phyloP scores from a whole-genome alignment of 92 coral and sea anemone genomes.

The Epizoanthus stellaris region DNA sequence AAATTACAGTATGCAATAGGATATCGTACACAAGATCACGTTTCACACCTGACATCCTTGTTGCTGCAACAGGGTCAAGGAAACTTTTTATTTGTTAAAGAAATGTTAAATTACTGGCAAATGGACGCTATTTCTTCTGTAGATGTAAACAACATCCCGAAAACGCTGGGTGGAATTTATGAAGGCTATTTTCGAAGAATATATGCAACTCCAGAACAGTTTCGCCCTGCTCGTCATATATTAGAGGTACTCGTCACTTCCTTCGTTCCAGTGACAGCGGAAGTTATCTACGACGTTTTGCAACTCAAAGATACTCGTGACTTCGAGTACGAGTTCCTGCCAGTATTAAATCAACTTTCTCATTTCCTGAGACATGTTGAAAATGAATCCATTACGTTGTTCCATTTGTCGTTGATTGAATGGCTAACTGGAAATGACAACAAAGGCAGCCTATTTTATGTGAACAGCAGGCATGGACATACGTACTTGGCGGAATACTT shows the following conservation, averaged over 20 bases:
- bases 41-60: slow-evolving; percentile 25
- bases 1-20: background rate
- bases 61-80: slow-evolving; percentile 69
- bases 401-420: slow-evolving; percentile 67
- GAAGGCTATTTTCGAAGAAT: slow-evolving; percentile 61
- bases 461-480: slow-evolving; percentile 64
- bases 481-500: slow-evolving; percentile 48
- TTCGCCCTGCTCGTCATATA: slow-evolving; percentile 50
- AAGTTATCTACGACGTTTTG: slow-evolving; percentile 48
- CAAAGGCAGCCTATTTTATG: slow-evolving; percentile 52
- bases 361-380: slow-evolving; percentile 53
- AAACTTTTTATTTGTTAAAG: slow-evolving; percentile 71
- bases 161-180: slow-evolving; percentile 63
- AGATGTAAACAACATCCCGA: slow-evolving; percentile 61
- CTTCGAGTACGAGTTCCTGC: slow-evolving; percentile 60
- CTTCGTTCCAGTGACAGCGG: slow-evolving; percentile 48
- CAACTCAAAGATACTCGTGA: slow-evolving; percentile 39
- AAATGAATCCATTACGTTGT: slow-evolving; percentile 53
- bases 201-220: slow-evolving; percentile 53
- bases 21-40: background rate
- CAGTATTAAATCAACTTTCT: slow-evolving; percentile 46
- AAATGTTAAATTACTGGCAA: slow-evolving; percentile 48
- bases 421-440: slow-evolving; percentile 69
- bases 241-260: slow-evolving; percentile 73
- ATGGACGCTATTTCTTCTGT: background rate